These are phyloP conservation scores for Botia kubotai DNA, from an alignment of 2,797 vertebrate genomes.

Conservation along the genomic window DNA sequence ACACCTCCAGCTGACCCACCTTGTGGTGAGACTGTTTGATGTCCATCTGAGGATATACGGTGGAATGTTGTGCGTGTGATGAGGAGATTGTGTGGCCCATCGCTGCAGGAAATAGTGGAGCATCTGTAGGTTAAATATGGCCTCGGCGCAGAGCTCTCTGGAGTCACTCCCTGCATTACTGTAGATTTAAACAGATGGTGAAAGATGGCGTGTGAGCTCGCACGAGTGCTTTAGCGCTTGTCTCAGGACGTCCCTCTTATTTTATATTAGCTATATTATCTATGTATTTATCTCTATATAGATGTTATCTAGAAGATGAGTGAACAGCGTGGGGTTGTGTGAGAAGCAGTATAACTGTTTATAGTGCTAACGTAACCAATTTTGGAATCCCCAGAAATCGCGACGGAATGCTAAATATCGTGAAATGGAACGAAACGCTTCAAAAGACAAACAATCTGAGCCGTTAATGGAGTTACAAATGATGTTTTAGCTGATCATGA, in stretches of 20 bases:
- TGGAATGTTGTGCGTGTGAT: background rate
- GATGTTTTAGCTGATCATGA: too few species aligned
- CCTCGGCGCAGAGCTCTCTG: constrained; percentile 10
- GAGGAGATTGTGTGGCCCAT: constrained; percentile 15
- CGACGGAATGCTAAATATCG: background rate
- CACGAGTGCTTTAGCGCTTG: background rate
- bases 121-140: constrained; percentile 44
- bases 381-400: background rate
- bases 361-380: background rate
- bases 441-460: too few species aligned
- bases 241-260: background rate
- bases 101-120: constrained; percentile 27
- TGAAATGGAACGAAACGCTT: background rate
- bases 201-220: background rate
- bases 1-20: background rate
- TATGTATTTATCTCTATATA: background rate
- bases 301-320: background rate
- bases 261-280: background rate
- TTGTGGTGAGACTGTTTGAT: background rate
- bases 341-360: background rate
- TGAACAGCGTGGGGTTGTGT: background rate
- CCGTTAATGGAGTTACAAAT: too few species aligned
- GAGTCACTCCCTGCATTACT: constrained; percentile 1
- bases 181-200: constrained; percentile 15
- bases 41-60: constrained; percentile 14